Evolutionary conservation across 35 echinoderm and acorn worm species (phyloP), one percentile per base, ranked within the genome.

Genomic region (Chiridota heheva): DNA sequence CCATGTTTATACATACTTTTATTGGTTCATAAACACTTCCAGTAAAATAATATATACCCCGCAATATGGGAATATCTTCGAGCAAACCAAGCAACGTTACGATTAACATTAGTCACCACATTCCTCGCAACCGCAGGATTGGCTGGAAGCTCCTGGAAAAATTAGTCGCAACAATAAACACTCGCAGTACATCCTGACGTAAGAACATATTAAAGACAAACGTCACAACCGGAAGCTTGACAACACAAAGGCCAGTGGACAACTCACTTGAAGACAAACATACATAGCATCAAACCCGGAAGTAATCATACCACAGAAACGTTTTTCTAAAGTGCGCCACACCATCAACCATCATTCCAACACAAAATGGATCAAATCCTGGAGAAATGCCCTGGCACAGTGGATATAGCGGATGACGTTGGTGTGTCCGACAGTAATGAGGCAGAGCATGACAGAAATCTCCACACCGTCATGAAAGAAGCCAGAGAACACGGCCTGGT

Each of bases 301-400:
- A n/a, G n/a, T n/a, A n/a, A n/a, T n/a, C n/a, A n/a, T n/a, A n/a
- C n/a, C n/a, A n/a, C n/a, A n/a, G n/a, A n/a, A n/a, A n/a, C n/a
- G n/a, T n/a, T n/a, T n/a, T n/a, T 80, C 73, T 1, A 69, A 18
- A 5, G 42, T 48, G 1, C 24, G 78, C 2, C 84, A 80, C 16
- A 91, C 87, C 42, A 84, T 90, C 56, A 84, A 90, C 45, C 76
- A 48, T 17, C 80, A 20, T 89, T 89, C 67, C 67, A 89, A 34
- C 28, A 73, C 18, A 71, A 62, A 41, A 83, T 82, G 69, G 79
- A 89, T 59, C 39, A 76, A 40, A 90, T 84, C 34, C 32, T 83
- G 7, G 80, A 84, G 42, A 64, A 84, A 33, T 90, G 80, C 45
- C 62, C 62, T 7, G 72, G 81, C 27, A 80, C 73, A 22, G 44